Evolutionary conservation across 2,797 vertebrate species (phyloP).

Genomic region (Microctenopoma lineatum): DNA sequence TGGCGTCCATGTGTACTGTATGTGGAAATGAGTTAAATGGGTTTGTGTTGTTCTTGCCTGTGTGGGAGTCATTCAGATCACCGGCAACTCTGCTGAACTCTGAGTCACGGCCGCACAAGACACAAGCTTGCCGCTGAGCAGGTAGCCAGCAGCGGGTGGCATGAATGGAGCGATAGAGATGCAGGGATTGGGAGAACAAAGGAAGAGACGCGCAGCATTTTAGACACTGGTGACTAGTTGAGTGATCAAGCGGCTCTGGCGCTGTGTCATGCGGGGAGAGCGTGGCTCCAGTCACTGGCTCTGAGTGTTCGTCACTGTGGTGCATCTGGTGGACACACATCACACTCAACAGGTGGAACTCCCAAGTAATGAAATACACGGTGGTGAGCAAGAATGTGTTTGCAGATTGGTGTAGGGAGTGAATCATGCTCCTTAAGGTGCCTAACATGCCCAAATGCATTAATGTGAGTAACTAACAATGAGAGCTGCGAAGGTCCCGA

Average conservation of each 20-base stretch:
- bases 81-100: conserved; percentile 32
- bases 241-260: conserved; percentile 33
- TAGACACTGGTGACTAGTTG: conserved; percentile 31
- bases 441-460: conserved; percentile 5
- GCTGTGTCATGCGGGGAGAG: conserved; percentile 41
- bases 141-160: conserved; percentile 53
- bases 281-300: conserved; percentile 28
- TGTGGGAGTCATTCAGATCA: conserved; percentile 24
- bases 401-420: conserved; percentile 3
- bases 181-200: conserved; percentile 24
- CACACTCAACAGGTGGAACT: conserved; percentile 39
- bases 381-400: conserved; percentile 19
- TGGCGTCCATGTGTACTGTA: background rate
- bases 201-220: conserved; percentile 25
- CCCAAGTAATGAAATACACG: conserved; percentile 21
- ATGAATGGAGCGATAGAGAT: conserved; percentile 6
- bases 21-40: conserved; percentile 4
- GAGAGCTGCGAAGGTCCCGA: background rate
- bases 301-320: conserved; percentile 14
- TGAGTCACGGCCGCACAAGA: conserved; percentile 34
- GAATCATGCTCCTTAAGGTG: conserved; percentile 15
- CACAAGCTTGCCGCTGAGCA: conserved; percentile 32
- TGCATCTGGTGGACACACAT: conserved; percentile 8
- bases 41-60: conserved; percentile 2
- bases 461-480: conserved; percentile 11